Evolutionary conservation across 2,888 invertebrate genomes (phyloP), one percentile per base, ranked within the genome.

Genomic region (Leptinotarsa rubiginosa): DNA sequence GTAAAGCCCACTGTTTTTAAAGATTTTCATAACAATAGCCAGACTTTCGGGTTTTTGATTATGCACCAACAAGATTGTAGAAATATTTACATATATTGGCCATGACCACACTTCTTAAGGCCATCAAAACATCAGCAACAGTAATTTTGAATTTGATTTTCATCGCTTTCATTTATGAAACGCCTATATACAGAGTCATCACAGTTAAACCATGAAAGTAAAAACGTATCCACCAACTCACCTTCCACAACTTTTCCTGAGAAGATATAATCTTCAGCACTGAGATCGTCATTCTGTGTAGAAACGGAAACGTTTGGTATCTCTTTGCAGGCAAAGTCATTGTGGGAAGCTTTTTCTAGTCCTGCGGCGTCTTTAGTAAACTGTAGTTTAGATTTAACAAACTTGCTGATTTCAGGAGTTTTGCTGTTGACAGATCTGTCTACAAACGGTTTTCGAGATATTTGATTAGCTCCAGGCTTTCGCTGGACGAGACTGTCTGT

Each of bases 371-470:
- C 64, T 65, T 76, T 76, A 20, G 62, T 49, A 15, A 76, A 49
- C 65, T 65, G 49, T 54, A 47, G 59, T 72, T 70, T 77, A 20
- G 71, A 52, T 62, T 75, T 76, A 25, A 69, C 65, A 15, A 73
- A 70, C 73, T 69, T 81, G 62, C 69, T 52, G 16, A 66, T 65
- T 47, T 75, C 76, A 25, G 81, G 80, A 20, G 81, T 78, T 66
- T 77, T 75, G 25, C 76, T 77, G 70, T 84, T 84, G 0, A 84
- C 81, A 64, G 81, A 76, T 72, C 80, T 78, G 70, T 83, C 84
- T 7, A 75, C 70, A 68, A 84, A 82, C 12, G 84, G 83, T 77
- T 83, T 82, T 67, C 84, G 72, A 13, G 77, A 67, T 54, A 80
- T 69, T 25, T 72, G 62, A 47, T 73, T 73, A 10, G 64, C 47